Conservation (phyloP, 2,888 invertebrate genomes). For the Mactromeris polynyma region DNA sequence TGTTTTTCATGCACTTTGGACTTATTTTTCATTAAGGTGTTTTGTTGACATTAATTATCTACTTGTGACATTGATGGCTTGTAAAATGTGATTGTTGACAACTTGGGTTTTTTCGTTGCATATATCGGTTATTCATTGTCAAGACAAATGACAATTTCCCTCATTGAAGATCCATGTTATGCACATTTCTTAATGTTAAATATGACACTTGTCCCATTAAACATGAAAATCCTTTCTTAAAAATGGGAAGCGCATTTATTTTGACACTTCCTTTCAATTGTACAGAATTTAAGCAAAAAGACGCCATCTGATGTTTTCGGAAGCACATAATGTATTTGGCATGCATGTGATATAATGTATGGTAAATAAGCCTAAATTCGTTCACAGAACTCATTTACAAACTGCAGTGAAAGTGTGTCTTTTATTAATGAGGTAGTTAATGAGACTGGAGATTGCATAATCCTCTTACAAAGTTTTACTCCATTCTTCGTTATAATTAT, state of each 20-base stretch:
- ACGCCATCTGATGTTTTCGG: neutral
- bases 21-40: neutral
- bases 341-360: too few relatives aligned
- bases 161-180: neutral
- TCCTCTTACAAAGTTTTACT: too few relatives aligned
- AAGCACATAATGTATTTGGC: too few relatives aligned
- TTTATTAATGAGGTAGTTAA: neutral
- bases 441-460: neutral
- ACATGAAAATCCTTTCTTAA: conserved; percentile 4
- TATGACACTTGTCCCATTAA: neutral
- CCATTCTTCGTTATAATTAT: neutral
- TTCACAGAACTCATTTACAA: too few relatives aligned
- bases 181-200: neutral
- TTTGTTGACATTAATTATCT: neutral
- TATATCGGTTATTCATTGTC: neutral
- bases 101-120: neutral
- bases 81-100: neutral
- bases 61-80: neutral
- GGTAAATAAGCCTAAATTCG: too few relatives aligned
- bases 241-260: neutral
- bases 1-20: too few relatives aligned
- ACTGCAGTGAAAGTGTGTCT: too few relatives aligned
- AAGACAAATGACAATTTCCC: conserved; percentile 4
- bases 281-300: neutral
- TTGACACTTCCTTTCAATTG: conserved; percentile 4